Percentiles rank a stretch among this genome's conserved stretches.
phyloP scores from a whole-genome alignment of 2,797 vertebrate species.

The Spinibarbus caldwelli region DNA sequence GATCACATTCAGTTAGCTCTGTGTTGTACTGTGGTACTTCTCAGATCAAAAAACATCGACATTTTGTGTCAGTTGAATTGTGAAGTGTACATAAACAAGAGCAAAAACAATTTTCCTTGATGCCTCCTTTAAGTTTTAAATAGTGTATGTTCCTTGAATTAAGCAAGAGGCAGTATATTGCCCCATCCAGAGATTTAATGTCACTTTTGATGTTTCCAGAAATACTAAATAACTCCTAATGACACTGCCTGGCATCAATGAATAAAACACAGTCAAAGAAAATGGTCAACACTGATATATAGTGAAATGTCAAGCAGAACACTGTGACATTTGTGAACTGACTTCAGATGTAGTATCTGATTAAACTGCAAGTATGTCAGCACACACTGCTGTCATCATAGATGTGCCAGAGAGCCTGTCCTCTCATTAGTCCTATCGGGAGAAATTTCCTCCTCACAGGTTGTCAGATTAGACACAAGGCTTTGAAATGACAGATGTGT shows the following conservation, averaged over 20 bases:
- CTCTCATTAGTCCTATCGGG: conserved; percentile 21
- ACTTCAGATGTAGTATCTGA: conserved; percentile 41
- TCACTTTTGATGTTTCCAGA: background rate
- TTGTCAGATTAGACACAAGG: conserved; percentile 12
- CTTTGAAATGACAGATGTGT: background rate
- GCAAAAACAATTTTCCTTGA: background rate
- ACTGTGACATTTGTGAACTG: conserved; percentile 51
- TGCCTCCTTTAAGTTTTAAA: background rate
- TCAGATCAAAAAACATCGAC: background rate
- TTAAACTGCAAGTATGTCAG: conserved; percentile 39
- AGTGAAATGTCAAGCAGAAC: conserved; percentile 55
- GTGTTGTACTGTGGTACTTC: background rate
- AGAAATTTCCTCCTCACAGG: background rate
- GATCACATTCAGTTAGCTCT: background rate
- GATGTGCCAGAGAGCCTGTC: conserved; percentile 19
- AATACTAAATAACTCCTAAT: conserved; percentile 19
- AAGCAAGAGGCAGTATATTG: background rate
- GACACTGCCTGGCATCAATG: conserved; percentile 11
- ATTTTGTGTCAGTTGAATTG: background rate
- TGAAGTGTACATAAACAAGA: background rate
- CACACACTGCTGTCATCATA: conserved; percentile 11
- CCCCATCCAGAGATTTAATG: background rate
- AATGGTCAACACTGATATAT: background rate
- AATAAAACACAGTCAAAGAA: conserved; percentile 27
- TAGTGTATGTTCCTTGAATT: background rate